A percentile compares a stretch with the other conserved stretches of the same genome.
phyloP scores from a whole-genome alignment of 1,140 invertebrate genomes.

The Orchesella cincta region DNA sequence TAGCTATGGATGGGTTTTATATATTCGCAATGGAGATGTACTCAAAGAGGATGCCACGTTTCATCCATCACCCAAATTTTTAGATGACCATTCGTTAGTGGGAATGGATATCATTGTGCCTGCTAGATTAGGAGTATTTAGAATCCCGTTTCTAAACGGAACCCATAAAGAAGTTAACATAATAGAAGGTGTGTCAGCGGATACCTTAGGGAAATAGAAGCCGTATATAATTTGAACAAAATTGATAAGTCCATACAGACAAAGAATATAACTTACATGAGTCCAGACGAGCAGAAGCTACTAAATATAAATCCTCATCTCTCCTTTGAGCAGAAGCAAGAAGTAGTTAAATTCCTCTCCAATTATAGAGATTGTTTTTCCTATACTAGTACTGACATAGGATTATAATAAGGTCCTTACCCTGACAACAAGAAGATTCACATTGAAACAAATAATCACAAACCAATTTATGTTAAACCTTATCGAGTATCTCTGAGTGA shows the following conservation, averaged over 20 bases:
- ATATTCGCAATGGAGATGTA: too few relatives aligned
- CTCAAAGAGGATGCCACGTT: too few relatives aligned
- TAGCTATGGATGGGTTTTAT: too few relatives aligned
- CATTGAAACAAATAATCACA: not conserved
- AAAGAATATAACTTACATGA: not conserved
- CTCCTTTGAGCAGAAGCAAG: not conserved
- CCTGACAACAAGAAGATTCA: not conserved
- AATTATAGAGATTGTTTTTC: not conserved
- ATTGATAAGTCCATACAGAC: not conserved
- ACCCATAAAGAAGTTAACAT: not conserved
- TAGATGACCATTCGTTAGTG: too few relatives aligned
- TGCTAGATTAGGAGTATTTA: not conserved
- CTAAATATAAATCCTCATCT: not conserved
- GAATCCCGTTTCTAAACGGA: not conserved
- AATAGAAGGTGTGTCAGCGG: not conserved
- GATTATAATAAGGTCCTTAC: not conserved
- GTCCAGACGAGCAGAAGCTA: not conserved
- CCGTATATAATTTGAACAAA: not conserved
- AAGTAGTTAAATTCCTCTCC: not conserved
- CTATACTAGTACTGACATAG: not conserved
- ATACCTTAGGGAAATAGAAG: not conserved
- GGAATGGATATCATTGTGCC: too few relatives aligned
- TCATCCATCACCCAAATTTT: too few relatives aligned
- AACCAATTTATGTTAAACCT: not conserved
- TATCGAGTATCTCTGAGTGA: not conserved